Evolutionary conservation across 1,140 invertebrate genomes (phyloP), one percentile per base, ranked within the genome.

Genomic region (Musca vetustissima): DNA sequence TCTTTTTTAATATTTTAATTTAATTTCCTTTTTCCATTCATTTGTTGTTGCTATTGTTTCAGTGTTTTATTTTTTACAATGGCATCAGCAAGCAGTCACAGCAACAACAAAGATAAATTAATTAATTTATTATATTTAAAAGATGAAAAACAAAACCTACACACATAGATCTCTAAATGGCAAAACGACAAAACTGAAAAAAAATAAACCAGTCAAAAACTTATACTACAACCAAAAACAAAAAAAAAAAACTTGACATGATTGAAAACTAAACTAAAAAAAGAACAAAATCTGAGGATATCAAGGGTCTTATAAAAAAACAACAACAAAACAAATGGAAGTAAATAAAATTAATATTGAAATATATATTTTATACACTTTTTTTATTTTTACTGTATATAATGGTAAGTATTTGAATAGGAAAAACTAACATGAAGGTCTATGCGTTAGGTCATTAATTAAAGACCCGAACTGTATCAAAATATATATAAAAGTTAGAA

Each of bases 21-120:
- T 43, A 43, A 43, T 43, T 43, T 43, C 36, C 11, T 8, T 61
- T 61, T 32, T 61, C n/a, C n/a, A n/a, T 61, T 19, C 21, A 21
- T 17, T 6, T 19, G 28, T 61, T 19, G 57, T 61, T 36, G 57
- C 36, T 52, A 22, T 19, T 22, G 17, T 52, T 52, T 21, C n/a
- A n/a, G n/a, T 52, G 13, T 21, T 52, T 19, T 6, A 9, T 19
- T 59, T 25, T 59, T 59, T 57, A 43, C 19, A 66, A 49, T 77
- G 79, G 77, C 77, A 79, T 76, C 77, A 76, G 75, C 76, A 78
- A 64, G 76, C 78, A 78, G 78, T 78, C 79, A 79, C 79, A 75
- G 77, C 74, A 76, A 78, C 76, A 75, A 79, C 74, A 73, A 71
- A 73, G 68, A 52, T 72, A 71, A 71, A 71, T 72, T 72, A 71